A percentile compares a stretch with the other conserved stretches of the same genome.
Evolutionary conservation across 2,113 vertebrate species (phyloP).

Genomic region (Daubentonia madagascariensis): DNA sequence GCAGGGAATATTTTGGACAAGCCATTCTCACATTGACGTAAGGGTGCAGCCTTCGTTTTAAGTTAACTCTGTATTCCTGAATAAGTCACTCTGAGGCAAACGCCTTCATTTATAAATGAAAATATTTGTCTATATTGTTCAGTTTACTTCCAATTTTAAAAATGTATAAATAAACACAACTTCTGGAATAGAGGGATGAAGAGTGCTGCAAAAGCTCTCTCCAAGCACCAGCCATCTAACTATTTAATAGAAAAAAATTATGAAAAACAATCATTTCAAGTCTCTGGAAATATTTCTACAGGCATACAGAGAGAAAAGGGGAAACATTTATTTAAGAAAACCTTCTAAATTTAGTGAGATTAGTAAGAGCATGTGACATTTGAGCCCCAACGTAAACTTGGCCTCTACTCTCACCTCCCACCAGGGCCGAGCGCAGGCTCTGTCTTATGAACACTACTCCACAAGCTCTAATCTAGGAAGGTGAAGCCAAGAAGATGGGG

Average conservation of each 20-base stretch:
- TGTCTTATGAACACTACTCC: neutral
- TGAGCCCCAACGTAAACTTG: neutral
- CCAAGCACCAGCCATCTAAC: neutral
- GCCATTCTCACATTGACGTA: neutral
- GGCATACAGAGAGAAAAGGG: neutral
- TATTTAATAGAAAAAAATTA: neutral
- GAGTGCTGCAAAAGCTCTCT: neutral
- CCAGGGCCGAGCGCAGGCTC: neutral
- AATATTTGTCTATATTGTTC: neutral
- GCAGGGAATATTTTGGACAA: neutral
- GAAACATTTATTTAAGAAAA: neutral
- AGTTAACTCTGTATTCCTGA: neutral
- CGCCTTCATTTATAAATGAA: neutral
- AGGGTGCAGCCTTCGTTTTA: neutral
- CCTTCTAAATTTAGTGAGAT: neutral
- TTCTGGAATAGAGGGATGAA: neutral
- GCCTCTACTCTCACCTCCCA: rapidly evolving
- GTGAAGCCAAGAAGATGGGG: neutral
- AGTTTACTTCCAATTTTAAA: neutral
- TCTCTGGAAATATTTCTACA: neutral
- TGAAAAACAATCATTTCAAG: neutral
- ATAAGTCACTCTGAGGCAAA: neutral
- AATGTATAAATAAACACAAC: neutral
- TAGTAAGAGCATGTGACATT: neutral
- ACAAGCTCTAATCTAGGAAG: neutral